Evolutionary conservation across 2,888 invertebrate species (phyloP), one percentile per base, ranked within the genome.

Genomic region (Drosophila phalerata): DNA sequence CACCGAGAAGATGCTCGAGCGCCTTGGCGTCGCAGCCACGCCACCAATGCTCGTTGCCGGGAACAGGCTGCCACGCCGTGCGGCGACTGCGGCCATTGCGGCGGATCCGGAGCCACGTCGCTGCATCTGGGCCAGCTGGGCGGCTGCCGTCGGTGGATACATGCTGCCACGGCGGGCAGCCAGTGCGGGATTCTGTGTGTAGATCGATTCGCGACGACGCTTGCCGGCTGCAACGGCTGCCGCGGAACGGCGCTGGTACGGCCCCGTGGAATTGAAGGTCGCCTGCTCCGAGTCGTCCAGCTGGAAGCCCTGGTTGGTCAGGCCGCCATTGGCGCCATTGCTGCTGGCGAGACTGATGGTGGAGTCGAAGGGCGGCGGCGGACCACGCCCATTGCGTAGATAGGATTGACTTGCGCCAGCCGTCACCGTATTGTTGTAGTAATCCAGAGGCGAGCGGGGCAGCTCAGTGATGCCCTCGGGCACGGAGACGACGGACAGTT

Each of bases 1-100:
- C 1, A 90, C 83, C 8, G 91, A 90, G 57, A 91, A 94, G 47
- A 90, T 69, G 71, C 92, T 92, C 6, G 85, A 83, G 64, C 91
- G 81, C 49, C 91, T 71, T 69, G 90, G 64, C 72, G 84, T 53
- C 0, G 19, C 10, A 19, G n/a, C 19, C 15, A 57, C 13, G 1
- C 47, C 40, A 0, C n/a, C 25, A 0, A 34, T 38, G 10, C 52
- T 52, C 1, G 76, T 73, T 2, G 76, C 74, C 0, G 90, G 90
- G 62, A 91, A 92, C 3, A 91, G 79, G 56, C 91, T 92, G 53
- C 91, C 91, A 3, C 92, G 81, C 3, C 91, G 88, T 0, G 88
- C 85, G 1, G 85, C 80, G 3, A 80, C 89, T 0, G 78, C 70
- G 0, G 80, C 77, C 71, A 82, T 76, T 0, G 79, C 72, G 2